Conservation (phyloP, 2,113 vertebrate species). For the Cricetomys ansorgei region DNA sequence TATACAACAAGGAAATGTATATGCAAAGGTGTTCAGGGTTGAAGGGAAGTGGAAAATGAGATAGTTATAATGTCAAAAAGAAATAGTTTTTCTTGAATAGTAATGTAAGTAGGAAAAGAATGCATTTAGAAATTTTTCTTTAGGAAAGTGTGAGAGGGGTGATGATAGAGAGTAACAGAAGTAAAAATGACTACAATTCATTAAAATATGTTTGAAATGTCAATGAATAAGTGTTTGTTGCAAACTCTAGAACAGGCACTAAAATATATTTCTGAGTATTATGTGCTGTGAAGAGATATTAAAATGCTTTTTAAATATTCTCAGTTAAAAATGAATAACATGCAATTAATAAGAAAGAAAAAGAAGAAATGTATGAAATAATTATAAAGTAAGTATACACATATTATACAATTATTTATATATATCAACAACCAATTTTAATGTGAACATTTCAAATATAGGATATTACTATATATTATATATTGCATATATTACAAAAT, state of each 20-base stretch:
- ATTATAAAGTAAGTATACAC: background rate
- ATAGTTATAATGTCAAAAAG: background rate
- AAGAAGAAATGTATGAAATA: background rate
- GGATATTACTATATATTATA: background rate
- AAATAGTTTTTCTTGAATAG: background rate
- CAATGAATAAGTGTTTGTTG: background rate
- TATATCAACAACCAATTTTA: background rate
- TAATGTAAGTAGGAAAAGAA: background rate
- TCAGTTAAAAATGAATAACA: background rate
- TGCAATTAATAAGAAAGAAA: background rate
- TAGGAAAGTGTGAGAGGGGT: background rate
- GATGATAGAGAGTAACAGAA: background rate
- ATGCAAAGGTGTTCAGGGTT: background rate
- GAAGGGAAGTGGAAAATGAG: background rate
- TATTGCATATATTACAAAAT: background rate
- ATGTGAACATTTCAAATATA: background rate
- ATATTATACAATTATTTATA: background rate
- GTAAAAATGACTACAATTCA: background rate
- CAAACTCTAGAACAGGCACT: background rate
- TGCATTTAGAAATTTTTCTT: background rate
- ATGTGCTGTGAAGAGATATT: background rate
- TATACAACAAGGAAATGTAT: background rate
- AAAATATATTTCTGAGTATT: background rate
- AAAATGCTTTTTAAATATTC: background rate
- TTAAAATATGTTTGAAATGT: background rate